Percentiles rank a stretch among this genome's conserved stretches.
phyloP scores from a whole-genome alignment of 2,113 vertebrate genomes.

The Malurus elegans region DNA sequence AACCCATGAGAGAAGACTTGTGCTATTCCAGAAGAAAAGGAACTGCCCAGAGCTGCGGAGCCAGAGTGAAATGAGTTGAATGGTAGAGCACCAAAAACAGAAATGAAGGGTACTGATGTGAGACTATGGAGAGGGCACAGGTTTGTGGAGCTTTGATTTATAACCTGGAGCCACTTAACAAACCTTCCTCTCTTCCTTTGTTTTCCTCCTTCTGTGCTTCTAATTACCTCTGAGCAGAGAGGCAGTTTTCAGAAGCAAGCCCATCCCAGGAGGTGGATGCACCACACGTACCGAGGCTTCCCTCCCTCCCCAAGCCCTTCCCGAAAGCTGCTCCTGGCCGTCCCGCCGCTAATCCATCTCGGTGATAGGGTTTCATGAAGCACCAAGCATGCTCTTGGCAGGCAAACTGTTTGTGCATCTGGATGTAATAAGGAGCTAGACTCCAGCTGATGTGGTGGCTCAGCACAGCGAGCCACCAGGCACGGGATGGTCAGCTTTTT shows the following conservation, averaged over 20 bases:
- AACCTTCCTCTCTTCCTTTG: neutral
- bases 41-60: neutral
- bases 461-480: conserved; percentile 3
- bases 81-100: neutral
- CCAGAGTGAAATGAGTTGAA: neutral
- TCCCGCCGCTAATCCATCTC: neutral
- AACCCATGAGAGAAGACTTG: fast-evolving
- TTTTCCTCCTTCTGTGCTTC: neutral
- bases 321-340: conserved; percentile 20
- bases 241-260: neutral
- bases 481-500: neutral
- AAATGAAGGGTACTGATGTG: neutral
- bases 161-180: neutral
- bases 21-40: neutral
- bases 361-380: conserved; percentile 39
- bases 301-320: neutral
- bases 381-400: conserved; percentile 39
- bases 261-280: neutral
- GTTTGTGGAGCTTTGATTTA: neutral
- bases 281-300: neutral
- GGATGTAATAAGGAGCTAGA: conserved; percentile 53
- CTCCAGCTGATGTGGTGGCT: conserved; percentile 19
- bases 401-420: conserved; percentile 53
- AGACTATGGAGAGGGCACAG: neutral
- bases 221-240: neutral